A percentile compares a stretch with the other conserved stretches of the same genome.
Conservation (phyloP, 2,797 vertebrate species). For the Philypnodon macrostomus region DNA sequence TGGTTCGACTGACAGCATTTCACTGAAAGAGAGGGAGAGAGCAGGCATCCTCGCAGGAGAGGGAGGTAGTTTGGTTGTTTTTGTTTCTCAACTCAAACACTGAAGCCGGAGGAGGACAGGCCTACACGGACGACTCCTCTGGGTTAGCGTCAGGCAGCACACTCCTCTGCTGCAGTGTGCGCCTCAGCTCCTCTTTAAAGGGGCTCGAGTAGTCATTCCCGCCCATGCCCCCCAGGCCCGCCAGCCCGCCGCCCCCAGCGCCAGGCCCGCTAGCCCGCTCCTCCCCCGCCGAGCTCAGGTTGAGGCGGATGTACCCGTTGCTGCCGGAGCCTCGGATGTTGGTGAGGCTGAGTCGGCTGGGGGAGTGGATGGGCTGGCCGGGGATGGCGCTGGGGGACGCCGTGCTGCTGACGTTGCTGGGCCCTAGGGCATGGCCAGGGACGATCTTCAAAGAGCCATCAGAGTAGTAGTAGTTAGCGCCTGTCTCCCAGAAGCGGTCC, state of each 20-base stretch:
- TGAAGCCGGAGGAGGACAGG: slow-evolving; percentile 33
- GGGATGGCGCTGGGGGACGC: slow-evolving; percentile 87
- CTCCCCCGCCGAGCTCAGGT: slow-evolving; percentile 83
- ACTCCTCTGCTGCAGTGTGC: slow-evolving; percentile 92
- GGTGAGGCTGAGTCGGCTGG: slow-evolving; percentile 90
- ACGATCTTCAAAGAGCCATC: slow-evolving; percentile 97
- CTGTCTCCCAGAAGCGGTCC: slow-evolving; percentile 94
- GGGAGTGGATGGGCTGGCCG: slow-evolving; percentile 87
- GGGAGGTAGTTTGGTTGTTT: slow-evolving; percentile 80
- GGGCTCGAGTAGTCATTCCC: slow-evolving; percentile 87
- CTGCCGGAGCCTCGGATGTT: slow-evolving; percentile 87
- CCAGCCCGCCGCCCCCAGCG: slow-evolving; percentile 69
- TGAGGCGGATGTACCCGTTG: slow-evolving; percentile 94
- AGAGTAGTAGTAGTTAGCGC: slow-evolving; percentile 91
- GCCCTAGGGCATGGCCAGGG: slow-evolving; percentile 88
- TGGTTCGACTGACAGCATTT: slow-evolving; percentile 29
- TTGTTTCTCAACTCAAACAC: slow-evolving; percentile 50
- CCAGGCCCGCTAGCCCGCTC: slow-evolving; percentile 81
- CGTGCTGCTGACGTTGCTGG: slow-evolving; percentile 76
- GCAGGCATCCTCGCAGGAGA: slow-evolving; percentile 69
- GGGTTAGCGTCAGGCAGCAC: slow-evolving; percentile 93
- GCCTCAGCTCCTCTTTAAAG: slow-evolving; percentile 91
- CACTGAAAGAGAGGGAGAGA: slow-evolving; percentile 60
- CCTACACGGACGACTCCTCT: slow-evolving; percentile 94
- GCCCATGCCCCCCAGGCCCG: slow-evolving; percentile 65